Conservation (phyloP, 2,113 vertebrate genomes). For the Oostethus manadensis region DNA sequence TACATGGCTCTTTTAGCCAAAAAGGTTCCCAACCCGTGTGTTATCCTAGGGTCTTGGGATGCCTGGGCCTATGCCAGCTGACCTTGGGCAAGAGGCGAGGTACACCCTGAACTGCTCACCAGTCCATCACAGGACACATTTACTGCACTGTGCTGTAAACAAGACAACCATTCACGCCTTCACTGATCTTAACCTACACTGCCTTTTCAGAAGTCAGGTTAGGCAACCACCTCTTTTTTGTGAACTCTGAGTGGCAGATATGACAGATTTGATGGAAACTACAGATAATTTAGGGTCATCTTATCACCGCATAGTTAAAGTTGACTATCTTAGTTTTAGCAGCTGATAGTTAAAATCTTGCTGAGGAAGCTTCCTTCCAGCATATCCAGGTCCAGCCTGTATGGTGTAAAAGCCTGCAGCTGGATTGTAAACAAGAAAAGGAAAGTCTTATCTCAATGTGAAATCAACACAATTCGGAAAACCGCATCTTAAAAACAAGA, state of each 20-base stretch:
- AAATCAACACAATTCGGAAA: constrained; percentile 11
- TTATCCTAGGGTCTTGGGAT: too few species aligned
- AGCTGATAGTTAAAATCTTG: constrained; percentile 15
- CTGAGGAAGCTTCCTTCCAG: constrained; percentile 10
- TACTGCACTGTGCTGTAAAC: too few species aligned
- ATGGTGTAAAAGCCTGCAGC: constrained; percentile 22
- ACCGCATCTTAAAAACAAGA: constrained; percentile 4
- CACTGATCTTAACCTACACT: too few species aligned
- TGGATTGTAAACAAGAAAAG: constrained; percentile 32
- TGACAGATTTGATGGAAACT: neutral
- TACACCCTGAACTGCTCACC: too few species aligned
- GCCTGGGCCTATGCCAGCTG: too few species aligned
- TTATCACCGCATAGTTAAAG: constrained; percentile 3
- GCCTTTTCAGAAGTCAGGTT: too few species aligned
- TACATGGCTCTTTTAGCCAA: too few species aligned
- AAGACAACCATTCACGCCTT: too few species aligned
- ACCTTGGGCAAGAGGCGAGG: too few species aligned
- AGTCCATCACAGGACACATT: too few species aligned
- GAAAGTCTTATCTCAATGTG: constrained; percentile 9
- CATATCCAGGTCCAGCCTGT: constrained; percentile 31
- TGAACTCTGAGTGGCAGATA: neutral
- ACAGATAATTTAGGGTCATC: constrained; percentile 1
- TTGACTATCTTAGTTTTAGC: constrained; percentile 11
- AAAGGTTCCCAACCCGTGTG: too few species aligned
- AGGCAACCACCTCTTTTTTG: too few species aligned